phyloP scores from a whole-genome alignment of 2,113 vertebrate species.

The Nothobranchius kuhntae region DNA sequence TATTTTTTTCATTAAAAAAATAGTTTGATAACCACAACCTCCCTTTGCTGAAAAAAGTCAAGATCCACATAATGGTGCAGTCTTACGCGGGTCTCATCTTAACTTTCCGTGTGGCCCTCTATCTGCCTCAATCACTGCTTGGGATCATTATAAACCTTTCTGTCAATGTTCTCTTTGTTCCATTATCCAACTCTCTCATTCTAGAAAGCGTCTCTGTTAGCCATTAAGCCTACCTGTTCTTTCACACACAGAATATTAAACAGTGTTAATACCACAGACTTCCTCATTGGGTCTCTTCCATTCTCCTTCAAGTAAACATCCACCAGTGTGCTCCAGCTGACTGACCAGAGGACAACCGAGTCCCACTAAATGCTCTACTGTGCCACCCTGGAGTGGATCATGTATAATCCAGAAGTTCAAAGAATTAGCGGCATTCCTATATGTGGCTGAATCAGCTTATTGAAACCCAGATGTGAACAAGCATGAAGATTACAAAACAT shows the following conservation, averaged over 20 bases:
- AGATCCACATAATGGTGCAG: conserved; percentile 57
- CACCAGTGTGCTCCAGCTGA: conserved; percentile 42
- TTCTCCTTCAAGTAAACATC: conserved; percentile 19
- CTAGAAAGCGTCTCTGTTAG: neutral
- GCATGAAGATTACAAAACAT: neutral
- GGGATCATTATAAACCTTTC: conserved; percentile 6
- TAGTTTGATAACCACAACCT: too few relatives aligned
- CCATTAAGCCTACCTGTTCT: conserved; percentile 15
- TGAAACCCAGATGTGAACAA: conserved; percentile 17
- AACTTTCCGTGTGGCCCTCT: conserved; percentile 11
- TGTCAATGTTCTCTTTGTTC: conserved; percentile 3
- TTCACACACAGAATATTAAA: conserved; percentile 27
- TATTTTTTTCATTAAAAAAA: too few relatives aligned
- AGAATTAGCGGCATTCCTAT: conserved; percentile 1
- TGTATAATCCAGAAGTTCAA: conserved; percentile 24
- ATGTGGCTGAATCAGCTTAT: neutral
- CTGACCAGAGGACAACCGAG: conserved; percentile 37
- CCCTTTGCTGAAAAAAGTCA: too few relatives aligned
- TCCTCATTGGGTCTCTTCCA: conserved; percentile 37
- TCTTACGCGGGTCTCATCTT: conserved; percentile 31
- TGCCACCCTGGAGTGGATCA: conserved; percentile 37
- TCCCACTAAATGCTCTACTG: conserved; percentile 7
- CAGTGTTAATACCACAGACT: conserved; percentile 33
- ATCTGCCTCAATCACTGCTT: conserved; percentile 12
- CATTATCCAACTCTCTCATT: conserved; percentile 10